Conservation (phyloP, 1,140 invertebrate genomes). For the Himalopsyche phryganea region DNA sequence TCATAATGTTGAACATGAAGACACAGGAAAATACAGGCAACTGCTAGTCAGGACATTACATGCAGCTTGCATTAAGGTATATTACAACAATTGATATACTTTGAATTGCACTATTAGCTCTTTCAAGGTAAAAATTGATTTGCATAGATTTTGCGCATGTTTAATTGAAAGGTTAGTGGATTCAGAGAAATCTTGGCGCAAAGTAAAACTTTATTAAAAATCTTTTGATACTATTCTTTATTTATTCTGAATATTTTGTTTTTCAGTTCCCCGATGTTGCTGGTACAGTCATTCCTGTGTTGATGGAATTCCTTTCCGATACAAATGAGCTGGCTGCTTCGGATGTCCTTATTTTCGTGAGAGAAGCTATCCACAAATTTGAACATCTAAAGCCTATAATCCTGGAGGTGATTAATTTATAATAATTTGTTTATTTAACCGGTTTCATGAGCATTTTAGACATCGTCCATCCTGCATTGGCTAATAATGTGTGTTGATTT, state of each 20-base stretch:
- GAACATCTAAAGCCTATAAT: slow-evolving; percentile 75
- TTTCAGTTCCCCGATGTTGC: slow-evolving; percentile 92
- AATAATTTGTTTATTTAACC: slow-evolving; percentile 3
- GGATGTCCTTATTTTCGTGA: slow-evolving; percentile 92
- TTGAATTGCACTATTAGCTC: background rate
- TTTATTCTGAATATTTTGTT: background rate
- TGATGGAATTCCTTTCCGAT: slow-evolving; percentile 95
- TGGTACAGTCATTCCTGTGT: slow-evolving; percentile 85
- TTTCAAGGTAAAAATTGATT: background rate
- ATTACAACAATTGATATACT: too few species aligned
- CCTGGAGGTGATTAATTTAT: slow-evolving; percentile 65
- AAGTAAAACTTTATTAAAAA: too few species aligned
- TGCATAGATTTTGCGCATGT: too few species aligned
- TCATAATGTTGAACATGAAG: slow-evolving; percentile 88
- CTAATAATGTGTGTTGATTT: too few species aligned
- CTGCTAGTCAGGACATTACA: slow-evolving; percentile 93
- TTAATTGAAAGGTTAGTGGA: too few species aligned
- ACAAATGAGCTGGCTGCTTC: slow-evolving; percentile 89
- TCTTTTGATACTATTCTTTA: too few species aligned
- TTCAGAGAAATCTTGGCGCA: too few species aligned
- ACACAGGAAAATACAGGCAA: slow-evolving; percentile 94
- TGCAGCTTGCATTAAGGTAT: slow-evolving; percentile 84
- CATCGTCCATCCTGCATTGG: too few species aligned
- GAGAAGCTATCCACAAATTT: slow-evolving; percentile 93
- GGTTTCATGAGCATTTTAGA: too few species aligned